A percentile compares a stretch with the other conserved stretches of the same genome.
These are phyloP conservation scores for Pedetes capensis DNA, from an alignment of 2,113 vertebrate species.

Conservation along the genomic window DNA sequence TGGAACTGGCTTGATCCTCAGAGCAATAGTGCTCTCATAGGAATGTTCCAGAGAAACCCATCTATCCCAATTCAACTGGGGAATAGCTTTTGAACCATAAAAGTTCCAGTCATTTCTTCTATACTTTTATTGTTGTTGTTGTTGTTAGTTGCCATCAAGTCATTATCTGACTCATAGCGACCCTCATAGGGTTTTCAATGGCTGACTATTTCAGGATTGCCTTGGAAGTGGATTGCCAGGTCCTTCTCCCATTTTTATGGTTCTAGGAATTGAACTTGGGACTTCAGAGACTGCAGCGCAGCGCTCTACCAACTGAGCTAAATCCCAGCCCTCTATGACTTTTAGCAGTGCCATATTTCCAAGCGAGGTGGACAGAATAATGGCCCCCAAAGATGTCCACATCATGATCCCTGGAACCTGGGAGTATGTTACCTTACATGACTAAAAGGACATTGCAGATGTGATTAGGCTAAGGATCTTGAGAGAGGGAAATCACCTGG, in stretches of 20 bases:
- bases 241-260: too few relatives aligned
- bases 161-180: too few relatives aligned
- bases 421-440: not conserved
- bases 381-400: not conserved
- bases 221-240: too few relatives aligned
- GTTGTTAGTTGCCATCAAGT: too few relatives aligned
- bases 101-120: constrained; percentile 53
- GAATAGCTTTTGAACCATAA: constrained; percentile 8
- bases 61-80: constrained; percentile 27
- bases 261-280: too few relatives aligned
- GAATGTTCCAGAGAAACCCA: constrained; percentile 1
- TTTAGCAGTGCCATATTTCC: not conserved
- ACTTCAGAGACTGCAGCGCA: too few relatives aligned
- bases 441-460: not conserved
- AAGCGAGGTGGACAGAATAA: not conserved
- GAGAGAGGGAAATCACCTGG: not conserved
- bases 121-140: too few relatives aligned
- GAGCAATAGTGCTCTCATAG: not conserved
- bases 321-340: too few relatives aligned
- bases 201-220: too few relatives aligned
- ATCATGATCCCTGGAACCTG: not conserved
- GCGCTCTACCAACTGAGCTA: too few relatives aligned
- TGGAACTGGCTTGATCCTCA: not conserved
- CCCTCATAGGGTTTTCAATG: too few relatives aligned
- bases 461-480: not conserved